Evolutionary conservation across 1,140 invertebrate species (phyloP).

Genomic region (Drosophila pectinifera): DNA sequence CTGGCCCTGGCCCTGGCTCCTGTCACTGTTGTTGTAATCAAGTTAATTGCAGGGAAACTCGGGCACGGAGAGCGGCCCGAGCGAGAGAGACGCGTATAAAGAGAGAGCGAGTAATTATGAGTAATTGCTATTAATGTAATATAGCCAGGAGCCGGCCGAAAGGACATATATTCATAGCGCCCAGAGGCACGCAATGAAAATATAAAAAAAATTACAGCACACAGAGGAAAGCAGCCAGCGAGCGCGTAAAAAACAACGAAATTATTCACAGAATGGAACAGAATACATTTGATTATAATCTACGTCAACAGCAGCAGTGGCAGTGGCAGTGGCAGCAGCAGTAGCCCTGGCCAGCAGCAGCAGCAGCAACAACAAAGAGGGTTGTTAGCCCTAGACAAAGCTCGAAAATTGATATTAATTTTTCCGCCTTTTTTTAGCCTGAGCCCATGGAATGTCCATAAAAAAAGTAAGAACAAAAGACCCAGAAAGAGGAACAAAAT

Average conservation of each 20-base stretch:
- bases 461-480: constrained; percentile 63
- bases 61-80: not conserved
- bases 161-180: constrained; percentile 69
- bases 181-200: constrained; percentile 69
- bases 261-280: constrained; percentile 39
- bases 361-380: constrained; percentile 31
- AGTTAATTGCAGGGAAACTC: constrained; percentile 64
- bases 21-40: constrained; percentile 67
- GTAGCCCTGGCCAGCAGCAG: constrained; percentile 6
- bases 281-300: constrained; percentile 65
- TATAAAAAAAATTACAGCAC: constrained; percentile 40
- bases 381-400: constrained; percentile 71
- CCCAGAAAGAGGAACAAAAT: constrained; percentile 50
- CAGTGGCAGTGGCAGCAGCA: constrained; percentile 1
- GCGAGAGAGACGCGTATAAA: constrained; percentile 10
- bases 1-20: not conserved
- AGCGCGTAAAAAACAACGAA: constrained; percentile 27
- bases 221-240: constrained; percentile 7
- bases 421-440: constrained; percentile 44
- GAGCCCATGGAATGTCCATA: constrained; percentile 64
- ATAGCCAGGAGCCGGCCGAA: constrained; percentile 50
- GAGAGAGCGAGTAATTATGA: constrained; percentile 70
- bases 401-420: constrained; percentile 82
- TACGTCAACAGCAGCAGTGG: constrained; percentile 55
- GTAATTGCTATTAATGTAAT: constrained; percentile 80